phyloP scores from a whole-genome alignment of 2,797 vertebrate species.

The Leuciscus waleckii region DNA sequence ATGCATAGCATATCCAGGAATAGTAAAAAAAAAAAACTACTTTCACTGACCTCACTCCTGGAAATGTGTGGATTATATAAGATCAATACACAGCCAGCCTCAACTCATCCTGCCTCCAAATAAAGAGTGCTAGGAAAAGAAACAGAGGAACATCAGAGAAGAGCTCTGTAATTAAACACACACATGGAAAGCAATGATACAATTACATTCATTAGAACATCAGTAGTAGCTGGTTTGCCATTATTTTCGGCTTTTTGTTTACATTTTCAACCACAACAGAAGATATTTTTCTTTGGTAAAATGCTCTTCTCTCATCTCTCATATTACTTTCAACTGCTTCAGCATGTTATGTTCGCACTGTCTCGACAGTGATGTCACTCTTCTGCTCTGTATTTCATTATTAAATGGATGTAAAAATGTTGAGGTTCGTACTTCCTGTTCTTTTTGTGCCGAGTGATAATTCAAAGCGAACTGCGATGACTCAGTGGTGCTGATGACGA shows the following conservation, averaged over 20 bases:
- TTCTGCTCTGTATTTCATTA: constrained; percentile 28
- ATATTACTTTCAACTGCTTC: not conserved
- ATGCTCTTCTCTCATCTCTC: not conserved
- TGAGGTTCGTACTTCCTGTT: constrained; percentile 25
- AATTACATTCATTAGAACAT: constrained; percentile 6
- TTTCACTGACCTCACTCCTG: constrained; percentile 24
- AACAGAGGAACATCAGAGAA: not conserved
- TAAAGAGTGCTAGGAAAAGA: constrained; percentile 13
- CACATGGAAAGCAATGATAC: not conserved
- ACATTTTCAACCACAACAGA: not conserved
- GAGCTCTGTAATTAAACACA: not conserved
- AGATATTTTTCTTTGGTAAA: not conserved
- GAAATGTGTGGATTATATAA: constrained; percentile 5
- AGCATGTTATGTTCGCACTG: not conserved
- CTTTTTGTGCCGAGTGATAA: constrained; percentile 32
- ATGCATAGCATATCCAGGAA: constrained; percentile 4
- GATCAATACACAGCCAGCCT: not conserved
- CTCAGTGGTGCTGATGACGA: constrained; percentile 50
- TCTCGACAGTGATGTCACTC: constrained; percentile 11
- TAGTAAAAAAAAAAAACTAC: constrained; percentile 6
- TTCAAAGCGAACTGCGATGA: constrained; percentile 40
- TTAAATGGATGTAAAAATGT: constrained; percentile 24
- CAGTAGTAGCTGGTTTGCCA: not conserved
- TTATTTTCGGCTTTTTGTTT: not conserved
- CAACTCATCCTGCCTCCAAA: constrained; percentile 16